Evolutionary conservation across 2,113 vertebrate genomes (phyloP).

Genomic region (Rhinolophus ferrumequinum): DNA sequence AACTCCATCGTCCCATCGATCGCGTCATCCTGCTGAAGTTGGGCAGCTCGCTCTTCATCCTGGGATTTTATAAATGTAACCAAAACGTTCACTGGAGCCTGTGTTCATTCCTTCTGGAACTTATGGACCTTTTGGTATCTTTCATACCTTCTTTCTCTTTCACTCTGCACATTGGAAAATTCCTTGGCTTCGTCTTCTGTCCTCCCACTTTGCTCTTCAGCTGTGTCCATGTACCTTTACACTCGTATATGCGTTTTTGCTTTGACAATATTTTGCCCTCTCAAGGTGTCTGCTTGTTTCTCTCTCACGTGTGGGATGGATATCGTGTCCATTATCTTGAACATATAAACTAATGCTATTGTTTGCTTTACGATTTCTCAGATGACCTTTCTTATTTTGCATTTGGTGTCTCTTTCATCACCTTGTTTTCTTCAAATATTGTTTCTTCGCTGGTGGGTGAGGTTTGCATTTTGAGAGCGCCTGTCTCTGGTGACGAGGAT

Average conservation of each 20-base stretch:
- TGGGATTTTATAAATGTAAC: neutral
- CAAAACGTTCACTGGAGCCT: neutral
- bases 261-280: neutral
- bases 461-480: neutral
- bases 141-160: neutral
- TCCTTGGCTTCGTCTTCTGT: neutral
- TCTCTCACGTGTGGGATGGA: neutral
- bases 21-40: neutral
- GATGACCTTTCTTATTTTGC: neutral
- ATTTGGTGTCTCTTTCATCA: neutral
- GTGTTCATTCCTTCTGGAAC: neutral
- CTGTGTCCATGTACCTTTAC: neutral
- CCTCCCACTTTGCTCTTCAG: neutral
- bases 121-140: neutral
- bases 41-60: neutral
- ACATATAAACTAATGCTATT: neutral
- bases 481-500: neutral
- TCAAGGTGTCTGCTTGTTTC: neutral
- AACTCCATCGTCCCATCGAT: neutral
- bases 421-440: neutral
- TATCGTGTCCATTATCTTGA: neutral
- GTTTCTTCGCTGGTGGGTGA: neutral
- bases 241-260: neutral
- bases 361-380: neutral
- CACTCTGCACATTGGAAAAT: neutral